A percentile compares a stretch with the other conserved stretches of the same genome.
These are phyloP conservation scores for Neodiprion fabricii DNA, from an alignment of 1,140 invertebrate genomes.

Conservation along the genomic window DNA sequence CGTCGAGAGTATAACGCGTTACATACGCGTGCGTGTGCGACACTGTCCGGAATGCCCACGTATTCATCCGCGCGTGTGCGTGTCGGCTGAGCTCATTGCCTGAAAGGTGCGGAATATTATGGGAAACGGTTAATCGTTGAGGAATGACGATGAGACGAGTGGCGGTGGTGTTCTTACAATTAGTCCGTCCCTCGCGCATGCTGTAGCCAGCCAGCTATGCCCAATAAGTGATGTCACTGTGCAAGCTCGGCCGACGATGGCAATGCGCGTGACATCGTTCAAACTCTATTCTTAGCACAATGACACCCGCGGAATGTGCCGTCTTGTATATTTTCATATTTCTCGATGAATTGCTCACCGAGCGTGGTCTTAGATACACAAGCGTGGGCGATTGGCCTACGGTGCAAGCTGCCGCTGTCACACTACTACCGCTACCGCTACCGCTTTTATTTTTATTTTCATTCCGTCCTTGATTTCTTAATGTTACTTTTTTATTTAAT, in stretches of 20 bases:
- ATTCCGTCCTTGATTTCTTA: no score
- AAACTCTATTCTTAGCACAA: not conserved
- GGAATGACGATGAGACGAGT: not conserved
- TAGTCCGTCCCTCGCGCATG: no score
- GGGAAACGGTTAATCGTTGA: not conserved
- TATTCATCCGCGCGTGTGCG: no score
- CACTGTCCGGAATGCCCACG: no score
- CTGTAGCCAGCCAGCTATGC: no score
- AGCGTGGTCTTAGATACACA: not conserved
- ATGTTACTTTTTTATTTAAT: not conserved
- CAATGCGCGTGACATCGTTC: not conserved
- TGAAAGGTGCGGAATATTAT: not conserved
- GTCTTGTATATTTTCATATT: slow-evolving; percentile 1
- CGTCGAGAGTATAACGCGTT: no score
- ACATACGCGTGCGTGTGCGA: no score
- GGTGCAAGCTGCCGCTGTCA: not conserved
- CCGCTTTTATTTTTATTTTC: not conserved
- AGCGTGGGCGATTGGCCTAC: not conserved
- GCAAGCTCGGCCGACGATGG: not conserved
- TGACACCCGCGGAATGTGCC: not conserved
- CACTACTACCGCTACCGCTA: not conserved
- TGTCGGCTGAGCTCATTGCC: no score
- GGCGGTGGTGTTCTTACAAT: no score
- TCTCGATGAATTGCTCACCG: not conserved
- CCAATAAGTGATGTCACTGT: not conserved